phyloP scores from a whole-genome alignment of 2,113 vertebrate species.

The Lophochroa leadbeateri region DNA sequence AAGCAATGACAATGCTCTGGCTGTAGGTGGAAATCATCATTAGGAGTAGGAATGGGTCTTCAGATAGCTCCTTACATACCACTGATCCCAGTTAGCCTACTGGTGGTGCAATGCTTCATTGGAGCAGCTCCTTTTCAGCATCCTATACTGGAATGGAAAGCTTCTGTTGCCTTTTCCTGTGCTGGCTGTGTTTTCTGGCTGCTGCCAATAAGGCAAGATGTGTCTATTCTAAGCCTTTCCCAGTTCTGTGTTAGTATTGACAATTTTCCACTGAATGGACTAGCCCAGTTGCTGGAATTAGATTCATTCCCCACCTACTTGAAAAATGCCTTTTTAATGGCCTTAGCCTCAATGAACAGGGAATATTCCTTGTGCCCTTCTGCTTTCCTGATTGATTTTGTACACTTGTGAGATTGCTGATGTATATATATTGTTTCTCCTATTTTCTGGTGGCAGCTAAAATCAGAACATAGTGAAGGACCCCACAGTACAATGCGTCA shows the following conservation, averaged over 20 bases:
- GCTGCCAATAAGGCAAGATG: not conserved
- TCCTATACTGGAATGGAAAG: not conserved
- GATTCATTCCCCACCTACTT: not conserved
- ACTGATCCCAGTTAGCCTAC: not conserved
- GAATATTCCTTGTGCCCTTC: not conserved
- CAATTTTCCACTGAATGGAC: not conserved
- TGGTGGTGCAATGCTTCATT: fast-evolving
- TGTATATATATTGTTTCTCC: too few species aligned
- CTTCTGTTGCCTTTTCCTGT: not conserved
- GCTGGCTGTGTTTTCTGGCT: not conserved
- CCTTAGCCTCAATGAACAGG: fast-evolving
- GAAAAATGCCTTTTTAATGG: not conserved
- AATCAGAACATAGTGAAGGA: not conserved
- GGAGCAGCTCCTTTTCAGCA: not conserved
- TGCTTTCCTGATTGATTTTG: not conserved
- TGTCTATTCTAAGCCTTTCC: not conserved
- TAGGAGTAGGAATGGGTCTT: not conserved
- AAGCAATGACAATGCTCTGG: not conserved
- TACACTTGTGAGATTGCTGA: not conserved
- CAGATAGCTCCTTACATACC: not conserved
- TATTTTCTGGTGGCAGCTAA: not conserved
- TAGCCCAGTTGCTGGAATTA: too few species aligned
- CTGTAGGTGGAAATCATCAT: not conserved
- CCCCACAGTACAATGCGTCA: too few species aligned
- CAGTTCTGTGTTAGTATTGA: not conserved